phyloP scores from a whole-genome alignment of 2,888 invertebrate genomes.

The Graphium colonna region DNA sequence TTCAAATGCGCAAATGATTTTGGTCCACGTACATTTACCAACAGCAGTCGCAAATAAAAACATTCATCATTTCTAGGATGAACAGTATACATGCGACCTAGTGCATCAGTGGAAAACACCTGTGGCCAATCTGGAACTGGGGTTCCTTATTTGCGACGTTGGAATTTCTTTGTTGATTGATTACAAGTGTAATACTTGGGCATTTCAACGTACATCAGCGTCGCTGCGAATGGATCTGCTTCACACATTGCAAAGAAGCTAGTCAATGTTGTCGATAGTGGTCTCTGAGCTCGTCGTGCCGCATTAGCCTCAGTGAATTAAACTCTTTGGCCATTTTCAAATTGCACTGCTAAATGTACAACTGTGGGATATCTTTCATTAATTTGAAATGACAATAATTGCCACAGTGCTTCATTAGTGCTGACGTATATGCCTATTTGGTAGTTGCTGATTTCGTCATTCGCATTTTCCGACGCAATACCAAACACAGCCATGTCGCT shows the following conservation, averaged over 20 bases:
- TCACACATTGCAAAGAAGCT: slow-evolving; percentile 29
- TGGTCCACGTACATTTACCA: not conserved
- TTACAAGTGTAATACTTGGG: slow-evolving; percentile 43
- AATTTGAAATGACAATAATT: slow-evolving; percentile 33
- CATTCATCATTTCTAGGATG: too few species aligned
- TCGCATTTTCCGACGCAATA: slow-evolving; percentile 31
- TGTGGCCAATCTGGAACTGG: slow-evolving; percentile 33
- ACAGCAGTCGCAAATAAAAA: too few species aligned
- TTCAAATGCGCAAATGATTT: not conserved
- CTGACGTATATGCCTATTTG: slow-evolving; percentile 32
- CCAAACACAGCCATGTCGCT: slow-evolving; percentile 44
- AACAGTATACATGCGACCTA: too few species aligned
- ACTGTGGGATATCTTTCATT: slow-evolving; percentile 28
- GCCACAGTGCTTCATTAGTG: slow-evolving; percentile 34
- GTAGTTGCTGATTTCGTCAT: slow-evolving; percentile 35
- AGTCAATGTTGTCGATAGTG: slow-evolving; percentile 28
- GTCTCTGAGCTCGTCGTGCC: slow-evolving; percentile 25
- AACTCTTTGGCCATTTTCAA: too few species aligned
- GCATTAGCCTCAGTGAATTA: slow-evolving; percentile 23
- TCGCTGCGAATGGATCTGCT: slow-evolving; percentile 33
- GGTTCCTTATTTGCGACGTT: slow-evolving; percentile 39
- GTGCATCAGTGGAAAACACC: slow-evolving; percentile 28
- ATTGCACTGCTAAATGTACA: slow-evolving; percentile 26
- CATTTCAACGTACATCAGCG: slow-evolving; percentile 43
- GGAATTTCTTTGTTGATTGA: slow-evolving; percentile 38